phyloP scores from a whole-genome alignment of 2,113 vertebrate genomes.

The Macquaria ambigua region DNA sequence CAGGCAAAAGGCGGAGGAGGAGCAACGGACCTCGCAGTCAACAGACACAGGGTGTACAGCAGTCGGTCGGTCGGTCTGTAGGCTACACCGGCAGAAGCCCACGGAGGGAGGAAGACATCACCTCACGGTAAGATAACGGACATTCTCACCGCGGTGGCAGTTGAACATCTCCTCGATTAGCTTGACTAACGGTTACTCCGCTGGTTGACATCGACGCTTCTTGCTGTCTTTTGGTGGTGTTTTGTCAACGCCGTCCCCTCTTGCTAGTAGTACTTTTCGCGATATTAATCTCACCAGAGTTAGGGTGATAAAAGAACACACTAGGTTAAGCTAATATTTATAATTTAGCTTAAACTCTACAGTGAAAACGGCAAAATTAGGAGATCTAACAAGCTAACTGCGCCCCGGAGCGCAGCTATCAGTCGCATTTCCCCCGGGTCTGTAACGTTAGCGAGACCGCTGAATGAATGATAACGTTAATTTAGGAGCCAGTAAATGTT shows the following conservation, averaged over 20 bases:
- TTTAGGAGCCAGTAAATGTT: not conserved
- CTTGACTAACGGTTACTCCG: slow-evolving; percentile 22
- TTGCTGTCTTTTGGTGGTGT: not conserved
- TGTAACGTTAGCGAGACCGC: slow-evolving; percentile 8
- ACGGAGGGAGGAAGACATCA: slow-evolving; percentile 30
- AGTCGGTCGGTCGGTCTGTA: slow-evolving; percentile 20
- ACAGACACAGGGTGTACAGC: slow-evolving; percentile 36
- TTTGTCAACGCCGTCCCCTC: not conserved
- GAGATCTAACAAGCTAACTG: slow-evolving; percentile 36
- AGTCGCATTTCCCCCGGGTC: slow-evolving; percentile 10
- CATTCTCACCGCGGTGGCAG: not conserved
- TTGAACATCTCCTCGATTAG: not conserved
- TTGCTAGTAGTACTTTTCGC: slow-evolving; percentile 7
- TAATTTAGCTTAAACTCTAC: not conserved
- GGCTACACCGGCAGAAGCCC: slow-evolving; percentile 48
- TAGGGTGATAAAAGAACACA: not conserved
- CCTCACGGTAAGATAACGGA: slow-evolving; percentile 71
- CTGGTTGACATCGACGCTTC: slow-evolving; percentile 1
- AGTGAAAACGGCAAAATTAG: not conserved
- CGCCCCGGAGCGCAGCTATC: slow-evolving; percentile 32
- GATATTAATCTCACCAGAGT: not conserved
- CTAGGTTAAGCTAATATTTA: too few species aligned
- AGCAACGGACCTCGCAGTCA: slow-evolving; percentile 63
- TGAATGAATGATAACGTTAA: slow-evolving; percentile 27
- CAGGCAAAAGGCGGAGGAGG: slow-evolving; percentile 77